phyloP scores from a whole-genome alignment of 2,113 vertebrate species.

The Phrynosoma blainvillii region DNA sequence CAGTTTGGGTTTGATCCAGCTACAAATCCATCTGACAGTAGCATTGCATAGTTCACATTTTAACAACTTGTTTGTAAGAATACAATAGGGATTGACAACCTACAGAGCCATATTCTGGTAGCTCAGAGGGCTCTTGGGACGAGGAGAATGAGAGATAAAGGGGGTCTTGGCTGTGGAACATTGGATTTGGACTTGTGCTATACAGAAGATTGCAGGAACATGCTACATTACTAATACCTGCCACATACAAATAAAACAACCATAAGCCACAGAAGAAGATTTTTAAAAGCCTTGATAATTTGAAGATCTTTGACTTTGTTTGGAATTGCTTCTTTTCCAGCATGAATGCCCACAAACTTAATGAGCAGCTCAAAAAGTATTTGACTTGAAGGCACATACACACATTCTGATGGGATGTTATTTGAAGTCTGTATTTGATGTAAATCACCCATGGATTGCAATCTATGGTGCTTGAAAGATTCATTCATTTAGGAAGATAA shows the following conservation, averaged over 20 bases:
- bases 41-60: no score
- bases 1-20: no score
- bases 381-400: background rate
- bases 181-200: background rate
- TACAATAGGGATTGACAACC: no score
- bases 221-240: background rate
- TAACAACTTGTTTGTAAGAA: no score
- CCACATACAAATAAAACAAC: background rate
- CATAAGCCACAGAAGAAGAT: background rate
- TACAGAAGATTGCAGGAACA: background rate
- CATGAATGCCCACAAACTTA: background rate
- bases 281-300: background rate
- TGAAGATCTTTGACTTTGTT: background rate
- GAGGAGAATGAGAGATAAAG: no score
- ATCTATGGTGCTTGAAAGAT: background rate
- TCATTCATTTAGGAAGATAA: background rate
- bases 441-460: slow-evolving; percentile 3
- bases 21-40: no score
- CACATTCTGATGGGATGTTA: background rate
- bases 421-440: background rate
- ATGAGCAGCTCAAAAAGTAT: background rate
- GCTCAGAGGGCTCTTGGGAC: no score
- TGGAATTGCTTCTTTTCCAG: background rate
- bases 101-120: no score
- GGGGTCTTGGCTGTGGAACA: no score